These are phyloP conservation scores for Raja brachyura DNA, from an alignment of 2,113 vertebrate genomes.

Conservation along the genomic window DNA sequence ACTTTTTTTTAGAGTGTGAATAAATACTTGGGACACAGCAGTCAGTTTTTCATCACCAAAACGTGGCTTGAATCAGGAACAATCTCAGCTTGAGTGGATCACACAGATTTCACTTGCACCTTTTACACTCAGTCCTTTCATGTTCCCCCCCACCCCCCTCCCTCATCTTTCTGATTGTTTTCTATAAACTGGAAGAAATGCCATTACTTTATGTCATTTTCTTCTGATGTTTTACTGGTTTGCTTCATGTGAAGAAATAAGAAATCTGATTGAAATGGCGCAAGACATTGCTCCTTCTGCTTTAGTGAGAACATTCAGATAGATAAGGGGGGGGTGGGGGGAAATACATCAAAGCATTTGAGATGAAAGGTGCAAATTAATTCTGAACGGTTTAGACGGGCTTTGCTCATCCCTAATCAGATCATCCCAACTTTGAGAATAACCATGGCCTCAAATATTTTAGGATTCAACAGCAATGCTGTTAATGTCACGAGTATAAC, in stretches of 20 bases:
- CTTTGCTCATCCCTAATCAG: constrained; percentile 22
- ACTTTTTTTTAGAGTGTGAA: background rate
- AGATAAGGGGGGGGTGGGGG: background rate
- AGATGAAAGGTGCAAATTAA: constrained; percentile 33
- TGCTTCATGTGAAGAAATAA: constrained; percentile 34
- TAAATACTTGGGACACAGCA: background rate
- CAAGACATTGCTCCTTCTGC: constrained; percentile 28
- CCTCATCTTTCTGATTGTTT: constrained; percentile 37
- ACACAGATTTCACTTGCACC: constrained; percentile 1
- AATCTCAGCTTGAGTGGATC: background rate
- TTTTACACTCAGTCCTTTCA: constrained; percentile 6
- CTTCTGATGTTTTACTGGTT: constrained; percentile 36
- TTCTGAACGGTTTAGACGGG: constrained; percentile 27
- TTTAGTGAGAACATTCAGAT: constrained; percentile 34
- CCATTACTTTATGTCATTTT: constrained; percentile 34
- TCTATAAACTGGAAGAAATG: constrained; percentile 27
- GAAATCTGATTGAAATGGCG: constrained; percentile 36
- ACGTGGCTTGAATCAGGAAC: constrained; percentile 17
- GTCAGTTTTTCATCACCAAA: background rate
- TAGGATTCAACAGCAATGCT: background rate
- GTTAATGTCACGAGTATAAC: background rate
- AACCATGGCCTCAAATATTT: constrained; percentile 6
- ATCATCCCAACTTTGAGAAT: background rate
- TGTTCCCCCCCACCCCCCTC: background rate
- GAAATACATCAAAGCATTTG: constrained; percentile 21